Base-by-base conservation (phyloP, 2,797 vertebrate species). In the Sebastes wilsoni region DNA sequence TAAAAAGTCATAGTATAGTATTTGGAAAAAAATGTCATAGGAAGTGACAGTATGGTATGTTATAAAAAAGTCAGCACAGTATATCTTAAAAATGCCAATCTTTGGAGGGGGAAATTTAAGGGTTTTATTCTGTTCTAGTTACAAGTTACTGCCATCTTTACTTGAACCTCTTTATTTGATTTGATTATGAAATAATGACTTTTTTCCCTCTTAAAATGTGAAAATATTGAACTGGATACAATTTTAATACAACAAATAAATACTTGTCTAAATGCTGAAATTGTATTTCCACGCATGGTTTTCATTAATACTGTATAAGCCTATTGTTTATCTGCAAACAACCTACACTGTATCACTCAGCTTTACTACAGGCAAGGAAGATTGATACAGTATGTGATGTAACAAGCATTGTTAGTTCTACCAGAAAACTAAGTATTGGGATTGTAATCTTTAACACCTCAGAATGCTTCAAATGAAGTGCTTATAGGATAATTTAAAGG, bases 231-330 rank as follows among this genome's bases (percentile, higher is more conserved):
- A 38, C 36, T 38, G 4, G 36, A 38, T 38, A 38, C 36, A 38
- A 38, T 38, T 38, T 38, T 38, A 38, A 38, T 38, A 38, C 36
- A 13, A 38, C 12, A 38, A 38, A 38, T 38, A 38, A 38, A 38
- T 38, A 13, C 4, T 38, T 38, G 36, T 38, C 36, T 38, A 38
- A 38, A 38, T 10, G 12, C 75, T 68, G 25, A 12, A 64, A 81
- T 72, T 62, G 56, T 72, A 54, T 76, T 69, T 79, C 65, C 69
- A 79, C 52, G 5, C 66, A 20, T 72, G 42, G 49, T 70, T 79
- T 52, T 76, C 34, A 75, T 66, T 20, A 80, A 69, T 36, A 36
- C 34, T 12, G 34, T 34, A 38, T 25, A 23, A 77, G 67, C 66
- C 79, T 30, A 56, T 64, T 68, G 60, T 73, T 30, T 46, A 56